Percentiles rank a stretch among this genome's conserved stretches.
These are phyloP conservation scores for Lepidocolaptes lacrymiger DNA, from an alignment of 2,797 vertebrate genomes.

Conservation along the genomic window DNA sequence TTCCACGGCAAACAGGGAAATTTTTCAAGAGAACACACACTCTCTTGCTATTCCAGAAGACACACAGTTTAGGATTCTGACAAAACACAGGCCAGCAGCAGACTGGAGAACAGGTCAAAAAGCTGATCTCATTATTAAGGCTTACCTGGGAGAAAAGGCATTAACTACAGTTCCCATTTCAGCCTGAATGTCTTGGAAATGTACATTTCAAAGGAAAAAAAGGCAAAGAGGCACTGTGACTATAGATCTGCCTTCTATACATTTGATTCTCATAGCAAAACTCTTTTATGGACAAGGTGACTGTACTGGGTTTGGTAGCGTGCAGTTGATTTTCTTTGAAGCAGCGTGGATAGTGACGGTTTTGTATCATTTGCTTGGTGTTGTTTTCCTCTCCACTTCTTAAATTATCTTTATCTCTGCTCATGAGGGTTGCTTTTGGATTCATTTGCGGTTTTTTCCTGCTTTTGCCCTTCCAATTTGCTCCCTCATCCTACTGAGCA, in stretches of 20 bases:
- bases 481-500: not conserved
- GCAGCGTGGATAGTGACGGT: not conserved
- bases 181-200: not conserved
- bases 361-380: not conserved
- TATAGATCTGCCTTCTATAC: not conserved
- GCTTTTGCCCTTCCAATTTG: not conserved
- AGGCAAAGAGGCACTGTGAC: not conserved
- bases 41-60: not conserved
- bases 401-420: not conserved
- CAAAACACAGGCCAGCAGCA: not conserved
- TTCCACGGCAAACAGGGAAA: not conserved
- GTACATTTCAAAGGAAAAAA: not conserved
- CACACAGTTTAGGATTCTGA: not conserved
- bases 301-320: not conserved
- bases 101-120: not conserved
- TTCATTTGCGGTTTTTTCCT: not conserved
- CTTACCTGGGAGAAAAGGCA: not conserved
- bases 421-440: not conserved
- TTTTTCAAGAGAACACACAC: not conserved
- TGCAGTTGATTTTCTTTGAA: not conserved
- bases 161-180: not conserved
- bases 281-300: not conserved
- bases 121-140: not conserved
- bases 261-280: not conserved
- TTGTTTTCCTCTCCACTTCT: not conserved